These are phyloP conservation scores for Dromas ardeola DNA, from an alignment of 2,113 vertebrate genomes.

Conservation along the genomic window DNA sequence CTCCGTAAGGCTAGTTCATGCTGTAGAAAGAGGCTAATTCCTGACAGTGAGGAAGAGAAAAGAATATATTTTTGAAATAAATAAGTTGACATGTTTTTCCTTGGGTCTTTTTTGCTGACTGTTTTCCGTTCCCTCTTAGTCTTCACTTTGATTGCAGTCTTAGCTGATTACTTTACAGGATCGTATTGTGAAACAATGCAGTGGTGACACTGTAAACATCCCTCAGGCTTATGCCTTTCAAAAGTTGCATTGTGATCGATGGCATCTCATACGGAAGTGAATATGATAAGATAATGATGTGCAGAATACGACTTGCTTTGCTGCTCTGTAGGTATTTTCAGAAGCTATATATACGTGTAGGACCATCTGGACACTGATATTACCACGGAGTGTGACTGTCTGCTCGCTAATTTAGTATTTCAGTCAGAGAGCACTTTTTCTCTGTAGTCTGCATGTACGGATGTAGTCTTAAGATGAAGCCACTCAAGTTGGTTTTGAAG, in stretches of 20 bases:
- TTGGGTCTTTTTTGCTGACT: neutral
- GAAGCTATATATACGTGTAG: neutral
- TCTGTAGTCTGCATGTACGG: neutral
- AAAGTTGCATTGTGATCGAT: neutral
- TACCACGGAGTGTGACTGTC: neutral
- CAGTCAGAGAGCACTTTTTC: neutral
- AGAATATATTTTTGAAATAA: neutral
- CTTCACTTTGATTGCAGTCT: neutral
- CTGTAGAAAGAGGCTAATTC: neutral
- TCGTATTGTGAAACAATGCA: neutral
- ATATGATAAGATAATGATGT: neutral
- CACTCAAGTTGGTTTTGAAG: neutral
- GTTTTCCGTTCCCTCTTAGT: neutral
- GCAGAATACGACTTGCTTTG: neutral
- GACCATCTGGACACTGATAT: neutral
- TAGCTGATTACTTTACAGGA: neutral
- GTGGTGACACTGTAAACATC: neutral
- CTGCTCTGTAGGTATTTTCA: conserved; percentile 12
- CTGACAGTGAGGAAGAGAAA: neutral
- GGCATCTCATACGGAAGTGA: neutral
- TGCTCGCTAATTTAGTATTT: neutral
- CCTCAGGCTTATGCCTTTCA: neutral
- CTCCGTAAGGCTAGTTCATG: neutral
- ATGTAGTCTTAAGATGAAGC: neutral
- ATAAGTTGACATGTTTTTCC: neutral